Evolutionary conservation across 2,888 invertebrate species (phyloP).

Genomic region (Macaria liturata): DNA sequence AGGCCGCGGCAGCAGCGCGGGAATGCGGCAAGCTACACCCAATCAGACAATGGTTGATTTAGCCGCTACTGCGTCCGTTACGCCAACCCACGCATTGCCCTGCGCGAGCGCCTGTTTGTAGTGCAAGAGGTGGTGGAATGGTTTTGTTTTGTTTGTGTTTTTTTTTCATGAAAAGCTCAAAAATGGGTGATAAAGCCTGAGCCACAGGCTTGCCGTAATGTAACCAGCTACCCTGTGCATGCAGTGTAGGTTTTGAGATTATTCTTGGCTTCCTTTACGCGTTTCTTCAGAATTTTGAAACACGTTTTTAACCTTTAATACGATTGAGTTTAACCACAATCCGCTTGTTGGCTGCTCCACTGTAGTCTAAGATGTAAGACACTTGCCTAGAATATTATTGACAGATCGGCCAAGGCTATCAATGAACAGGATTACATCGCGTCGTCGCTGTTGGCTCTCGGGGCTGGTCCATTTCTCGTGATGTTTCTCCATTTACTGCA

Average conservation of each 20-base stretch:
- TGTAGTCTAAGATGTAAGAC: too few relatives aligned
- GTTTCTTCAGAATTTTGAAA: neutral
- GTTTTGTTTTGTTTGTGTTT: neutral
- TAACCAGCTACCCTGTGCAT: too few relatives aligned
- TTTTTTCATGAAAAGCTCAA: neutral
- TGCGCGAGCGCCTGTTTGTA: slow-evolving; percentile 25
- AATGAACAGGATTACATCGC: too few relatives aligned
- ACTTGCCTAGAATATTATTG: too few relatives aligned
- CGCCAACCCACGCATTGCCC: slow-evolving; percentile 73
- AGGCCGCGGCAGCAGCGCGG: slow-evolving; percentile 24
- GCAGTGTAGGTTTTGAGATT: too few relatives aligned
- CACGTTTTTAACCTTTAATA: neutral
- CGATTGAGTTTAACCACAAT: too few relatives aligned
- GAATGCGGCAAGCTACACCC: slow-evolving; percentile 71
- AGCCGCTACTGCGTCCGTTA: slow-evolving; percentile 71
- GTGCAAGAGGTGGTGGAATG: neutral
- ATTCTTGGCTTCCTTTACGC: neutral
- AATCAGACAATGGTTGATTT: slow-evolving; percentile 78
- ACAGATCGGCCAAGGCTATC: too few relatives aligned
- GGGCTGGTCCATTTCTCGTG: too few relatives aligned
- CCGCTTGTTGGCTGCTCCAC: too few relatives aligned
- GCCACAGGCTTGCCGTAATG: too few relatives aligned
- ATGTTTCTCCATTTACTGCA: too few relatives aligned
- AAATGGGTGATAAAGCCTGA: neutral
- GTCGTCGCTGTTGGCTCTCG: too few relatives aligned